phyloP scores from a whole-genome alignment of 2,888 invertebrate species.

The Caenorhabditis drosophilae region DNA sequence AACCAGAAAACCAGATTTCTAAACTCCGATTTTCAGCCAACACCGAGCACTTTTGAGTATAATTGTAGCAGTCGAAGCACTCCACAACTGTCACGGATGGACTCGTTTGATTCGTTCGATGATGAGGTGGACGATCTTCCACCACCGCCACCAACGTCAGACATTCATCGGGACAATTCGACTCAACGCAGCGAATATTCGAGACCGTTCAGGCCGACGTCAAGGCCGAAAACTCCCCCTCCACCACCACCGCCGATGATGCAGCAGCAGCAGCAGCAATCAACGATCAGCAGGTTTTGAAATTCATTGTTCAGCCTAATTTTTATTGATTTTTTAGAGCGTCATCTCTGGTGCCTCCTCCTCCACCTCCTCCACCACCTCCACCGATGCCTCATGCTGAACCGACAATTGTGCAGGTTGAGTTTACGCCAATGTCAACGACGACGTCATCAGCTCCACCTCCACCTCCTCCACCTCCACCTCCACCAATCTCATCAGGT shows the following conservation, averaged over 20 bases:
- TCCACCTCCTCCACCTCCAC: constrained; percentile 69
- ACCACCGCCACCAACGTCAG: constrained; percentile 13
- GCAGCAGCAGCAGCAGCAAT: constrained; percentile 12
- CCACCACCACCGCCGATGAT: constrained; percentile 42
- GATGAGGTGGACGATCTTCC: constrained; percentile 36
- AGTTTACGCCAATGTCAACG: constrained; percentile 39
- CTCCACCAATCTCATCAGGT: background rate
- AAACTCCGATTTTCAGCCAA: no score
- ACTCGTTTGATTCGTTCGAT: constrained; percentile 50
- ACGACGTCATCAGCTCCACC: constrained; percentile 49
- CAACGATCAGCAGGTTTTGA: no score
- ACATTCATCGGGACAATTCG: constrained; percentile 15
- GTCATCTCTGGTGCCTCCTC: constrained; percentile 13
- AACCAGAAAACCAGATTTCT: no score
- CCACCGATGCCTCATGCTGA: constrained; percentile 8
- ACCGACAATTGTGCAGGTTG: constrained; percentile 32
- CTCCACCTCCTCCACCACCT: constrained; percentile 11
- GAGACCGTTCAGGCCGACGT: constrained; percentile 50
- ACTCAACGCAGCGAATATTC: constrained; percentile 55
- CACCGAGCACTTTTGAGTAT: constrained; percentile 29
- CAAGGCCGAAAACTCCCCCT: constrained; percentile 71
- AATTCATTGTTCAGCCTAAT: constrained; percentile 1
- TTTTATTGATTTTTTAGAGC: no score
- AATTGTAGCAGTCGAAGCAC: constrained; percentile 33
- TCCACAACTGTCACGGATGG: constrained; percentile 41